Conservation (phyloP, 2,888 invertebrate species). For the Drosophila meridiana region DNA sequence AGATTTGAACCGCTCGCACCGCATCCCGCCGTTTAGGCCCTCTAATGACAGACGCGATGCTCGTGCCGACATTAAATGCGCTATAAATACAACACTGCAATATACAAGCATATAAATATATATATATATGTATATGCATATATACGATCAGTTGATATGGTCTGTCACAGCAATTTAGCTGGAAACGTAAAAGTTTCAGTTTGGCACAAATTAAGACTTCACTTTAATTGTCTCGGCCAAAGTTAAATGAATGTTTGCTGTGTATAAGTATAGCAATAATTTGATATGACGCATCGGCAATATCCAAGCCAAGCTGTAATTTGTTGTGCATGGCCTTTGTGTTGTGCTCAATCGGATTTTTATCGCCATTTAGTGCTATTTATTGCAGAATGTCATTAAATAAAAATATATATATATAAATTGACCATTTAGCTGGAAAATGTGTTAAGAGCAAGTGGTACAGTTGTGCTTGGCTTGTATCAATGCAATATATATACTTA, state of each 20-base stretch:
- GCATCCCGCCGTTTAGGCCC: conserved; percentile 1
- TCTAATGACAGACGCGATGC: conserved; percentile 34
- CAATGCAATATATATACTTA: conserved; percentile 29
- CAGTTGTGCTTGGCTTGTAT: conserved; percentile 55
- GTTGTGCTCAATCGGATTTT: conserved; percentile 63
- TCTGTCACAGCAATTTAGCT: conserved; percentile 21
- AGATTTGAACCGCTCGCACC: conserved; percentile 17
- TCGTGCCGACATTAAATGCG: conserved; percentile 47
- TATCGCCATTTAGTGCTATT: conserved; percentile 14
- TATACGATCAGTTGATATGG: conserved; percentile 1
- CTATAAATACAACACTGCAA: conserved; percentile 30
- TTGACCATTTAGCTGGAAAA: conserved; percentile 25
- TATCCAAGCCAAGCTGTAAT: conserved; percentile 19
- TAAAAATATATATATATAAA: neutral
- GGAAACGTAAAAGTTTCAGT: conserved; percentile 18
- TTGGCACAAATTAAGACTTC: conserved; percentile 23
- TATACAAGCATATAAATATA: conserved; percentile 6
- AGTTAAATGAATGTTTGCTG: conserved; percentile 13
- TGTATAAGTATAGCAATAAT: conserved; percentile 12
- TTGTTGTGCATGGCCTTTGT: conserved; percentile 32
- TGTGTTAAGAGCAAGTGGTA: conserved; percentile 34
- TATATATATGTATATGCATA: neutral
- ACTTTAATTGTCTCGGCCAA: conserved; percentile 35
- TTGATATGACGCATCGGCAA: conserved; percentile 42
- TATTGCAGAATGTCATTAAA: conserved; percentile 53